These are phyloP conservation scores for Otocyon megalotis DNA, from an alignment of 2,113 vertebrate genomes.

Conservation along the genomic window DNA sequence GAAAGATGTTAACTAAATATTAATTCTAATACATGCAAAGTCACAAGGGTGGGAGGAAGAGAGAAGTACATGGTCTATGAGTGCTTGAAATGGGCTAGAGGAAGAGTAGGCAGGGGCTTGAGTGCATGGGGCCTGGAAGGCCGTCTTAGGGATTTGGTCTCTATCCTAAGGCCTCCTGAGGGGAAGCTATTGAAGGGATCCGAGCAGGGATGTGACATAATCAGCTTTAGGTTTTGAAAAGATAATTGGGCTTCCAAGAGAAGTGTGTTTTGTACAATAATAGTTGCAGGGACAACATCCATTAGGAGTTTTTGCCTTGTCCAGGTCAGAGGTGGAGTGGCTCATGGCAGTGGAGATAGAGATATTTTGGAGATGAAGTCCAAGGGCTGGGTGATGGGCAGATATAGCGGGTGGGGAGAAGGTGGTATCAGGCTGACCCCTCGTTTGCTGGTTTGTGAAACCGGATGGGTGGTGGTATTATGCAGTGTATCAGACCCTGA, in stretches of 20 bases:
- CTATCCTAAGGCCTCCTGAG: too few species aligned
- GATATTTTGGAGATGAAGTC: neutral
- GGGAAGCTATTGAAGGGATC: neutral
- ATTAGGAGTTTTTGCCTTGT: neutral
- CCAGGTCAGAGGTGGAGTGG: neutral
- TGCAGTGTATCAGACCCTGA: too few species aligned
- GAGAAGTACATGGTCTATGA: neutral
- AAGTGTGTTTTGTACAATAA: neutral
- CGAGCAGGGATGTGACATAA: neutral
- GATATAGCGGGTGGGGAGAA: neutral
- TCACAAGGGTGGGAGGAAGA: neutral
- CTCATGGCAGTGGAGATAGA: neutral
- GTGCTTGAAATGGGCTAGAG: neutral
- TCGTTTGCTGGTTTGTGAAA: neutral
- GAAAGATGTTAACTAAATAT: neutral
- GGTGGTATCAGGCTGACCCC: neutral
- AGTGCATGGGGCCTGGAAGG: accelerated
- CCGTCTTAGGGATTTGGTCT: neutral
- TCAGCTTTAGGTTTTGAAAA: neutral
- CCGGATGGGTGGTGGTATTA: too few species aligned
- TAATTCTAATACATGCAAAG: neutral
- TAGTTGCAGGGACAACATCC: neutral
- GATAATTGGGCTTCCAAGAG: neutral
- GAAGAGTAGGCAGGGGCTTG: neutral
- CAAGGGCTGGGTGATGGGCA: neutral